Conservation (phyloP, 2,797 vertebrate species). For the Etheostoma perlongum region DNA sequence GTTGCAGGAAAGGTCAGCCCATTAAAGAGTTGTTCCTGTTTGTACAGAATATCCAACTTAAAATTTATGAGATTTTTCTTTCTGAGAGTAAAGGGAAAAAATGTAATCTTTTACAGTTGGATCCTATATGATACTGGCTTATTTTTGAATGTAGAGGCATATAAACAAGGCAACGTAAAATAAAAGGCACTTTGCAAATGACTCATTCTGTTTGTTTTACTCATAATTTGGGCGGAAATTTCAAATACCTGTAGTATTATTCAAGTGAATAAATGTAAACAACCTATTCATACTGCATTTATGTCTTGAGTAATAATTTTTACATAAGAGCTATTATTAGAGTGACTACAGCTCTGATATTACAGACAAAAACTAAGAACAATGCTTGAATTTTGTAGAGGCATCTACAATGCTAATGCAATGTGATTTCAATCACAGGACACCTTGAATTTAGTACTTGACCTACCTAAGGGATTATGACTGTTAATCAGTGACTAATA, state of each 20-base stretch:
- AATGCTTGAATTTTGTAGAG: conserved; percentile 2
- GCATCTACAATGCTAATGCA: conserved; percentile 21
- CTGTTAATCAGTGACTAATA: conserved; percentile 59
- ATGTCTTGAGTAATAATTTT: conserved; percentile 71
- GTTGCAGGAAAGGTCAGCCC: conserved; percentile 82
- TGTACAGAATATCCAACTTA: conserved; percentile 84
- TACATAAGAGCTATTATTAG: conserved; percentile 13
- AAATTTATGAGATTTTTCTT: conserved; percentile 76
- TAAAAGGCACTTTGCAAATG: conserved; percentile 90
- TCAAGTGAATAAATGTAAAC: conserved; percentile 77
- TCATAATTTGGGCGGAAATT: conserved; percentile 68
- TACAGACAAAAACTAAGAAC: neutral
- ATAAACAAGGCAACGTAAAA: conserved; percentile 89
- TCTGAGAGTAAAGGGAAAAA: conserved; percentile 68
- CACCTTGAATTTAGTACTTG: conserved; percentile 77
- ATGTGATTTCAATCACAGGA: conserved; percentile 65
- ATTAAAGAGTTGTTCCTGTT: conserved; percentile 85
- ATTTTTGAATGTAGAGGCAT: conserved; percentile 89
- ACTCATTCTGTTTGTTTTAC: conserved; percentile 81
- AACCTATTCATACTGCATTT: conserved; percentile 74
- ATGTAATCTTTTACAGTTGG: conserved; percentile 81
- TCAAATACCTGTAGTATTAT: conserved; percentile 74
- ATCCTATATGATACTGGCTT: conserved; percentile 87
- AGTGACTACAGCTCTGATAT: conserved; percentile 5
- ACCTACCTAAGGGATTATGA: conserved; percentile 67